These are phyloP conservation scores for Lepus timidus DNA, from an alignment of 2,113 vertebrate genomes.

Conservation along the genomic window DNA sequence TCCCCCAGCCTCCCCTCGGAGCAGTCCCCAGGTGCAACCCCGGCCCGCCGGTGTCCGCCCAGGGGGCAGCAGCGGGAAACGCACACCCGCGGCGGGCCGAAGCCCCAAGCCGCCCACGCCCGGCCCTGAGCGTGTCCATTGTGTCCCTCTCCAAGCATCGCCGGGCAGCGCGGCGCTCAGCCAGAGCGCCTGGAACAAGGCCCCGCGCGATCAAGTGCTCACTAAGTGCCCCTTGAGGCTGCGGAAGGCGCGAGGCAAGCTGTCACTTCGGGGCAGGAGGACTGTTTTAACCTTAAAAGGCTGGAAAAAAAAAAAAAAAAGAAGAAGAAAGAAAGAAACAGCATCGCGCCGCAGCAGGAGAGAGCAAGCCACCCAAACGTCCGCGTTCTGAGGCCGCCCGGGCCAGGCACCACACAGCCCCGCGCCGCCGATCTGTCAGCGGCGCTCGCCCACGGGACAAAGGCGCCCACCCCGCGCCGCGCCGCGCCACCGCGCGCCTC, in stretches of 20 bases:
- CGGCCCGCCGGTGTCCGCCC: background rate
- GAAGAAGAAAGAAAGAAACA: background rate
- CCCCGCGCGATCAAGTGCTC: background rate
- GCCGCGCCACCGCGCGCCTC: background rate
- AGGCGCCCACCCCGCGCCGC: background rate
- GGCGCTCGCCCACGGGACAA: constrained; percentile 30
- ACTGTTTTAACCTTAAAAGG: background rate
- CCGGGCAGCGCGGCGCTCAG: background rate
- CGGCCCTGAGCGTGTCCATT: background rate
- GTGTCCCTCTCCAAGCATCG: background rate
- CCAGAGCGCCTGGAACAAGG: background rate
- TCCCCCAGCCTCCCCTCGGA: background rate
- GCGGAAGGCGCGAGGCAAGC: too few relatives aligned
- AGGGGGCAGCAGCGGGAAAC: background rate
- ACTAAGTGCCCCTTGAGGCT: background rate
- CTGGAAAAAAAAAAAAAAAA: too few relatives aligned
- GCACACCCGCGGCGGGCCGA: background rate
- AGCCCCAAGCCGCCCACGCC: background rate
- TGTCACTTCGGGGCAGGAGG: background rate
- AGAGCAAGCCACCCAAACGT: background rate
- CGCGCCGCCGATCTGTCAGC: background rate
- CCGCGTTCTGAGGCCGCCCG: background rate
- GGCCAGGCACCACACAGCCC: too few relatives aligned
- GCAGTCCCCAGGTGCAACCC: background rate
- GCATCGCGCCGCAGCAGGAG: background rate